Base-by-base conservation (phyloP, 2,113 vertebrate species). In the Charina bottae region DNA sequence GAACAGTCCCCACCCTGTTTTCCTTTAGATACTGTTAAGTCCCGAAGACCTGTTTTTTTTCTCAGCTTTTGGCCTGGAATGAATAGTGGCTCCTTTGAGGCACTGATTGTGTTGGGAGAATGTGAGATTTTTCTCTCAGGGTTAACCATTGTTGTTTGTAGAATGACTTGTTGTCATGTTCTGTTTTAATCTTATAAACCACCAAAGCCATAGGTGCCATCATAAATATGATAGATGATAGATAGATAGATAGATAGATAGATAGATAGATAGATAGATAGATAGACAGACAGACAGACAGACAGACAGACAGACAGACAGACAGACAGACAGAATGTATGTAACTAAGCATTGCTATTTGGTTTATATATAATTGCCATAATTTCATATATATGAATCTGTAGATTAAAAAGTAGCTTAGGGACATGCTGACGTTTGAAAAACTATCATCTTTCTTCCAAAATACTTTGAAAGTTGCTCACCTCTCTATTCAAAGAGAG, bases 361-460 rank as follows among this genome's bases (percentile, higher is more conserved):
- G 4, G 59, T 11, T 60, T 60, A 86, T 12, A 93, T 28, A 23
- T 68, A 93, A 94, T 89, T 92, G 87, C 49, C 89, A 26, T 83
- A 59, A 59, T 90, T 60, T 46, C 78, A 85, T 55, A 64, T 42
- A 90, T 88, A 46, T 88, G 87, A 92, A 95, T 91, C 92, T 24
- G 92, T 83, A 94, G 92, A 92, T 53, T 83, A 3, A 92, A 94
- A 90, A 9, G 28, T 9, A 0, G 91, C 11, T 83, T 15, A 46
- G 12, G 6, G n/a, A 24, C 46, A 54, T 87, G 87, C 90, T 64
- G 90, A 87, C 24, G 3, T 91, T 83, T 95, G 53, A 83, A 42
- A 60, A 89, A 55, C 89, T 46, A 60, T n/a, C 21, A 55, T 56
- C 54, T 92, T 93, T 78, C 85, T 68, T 68, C 64, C 64, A 68